A percentile compares a stretch with the other conserved stretches of the same genome.
These are phyloP conservation scores for Halichondria panicea DNA, from an alignment of 37 sponge, comb jelly and placozoan genomes.

Conservation along the genomic window DNA sequence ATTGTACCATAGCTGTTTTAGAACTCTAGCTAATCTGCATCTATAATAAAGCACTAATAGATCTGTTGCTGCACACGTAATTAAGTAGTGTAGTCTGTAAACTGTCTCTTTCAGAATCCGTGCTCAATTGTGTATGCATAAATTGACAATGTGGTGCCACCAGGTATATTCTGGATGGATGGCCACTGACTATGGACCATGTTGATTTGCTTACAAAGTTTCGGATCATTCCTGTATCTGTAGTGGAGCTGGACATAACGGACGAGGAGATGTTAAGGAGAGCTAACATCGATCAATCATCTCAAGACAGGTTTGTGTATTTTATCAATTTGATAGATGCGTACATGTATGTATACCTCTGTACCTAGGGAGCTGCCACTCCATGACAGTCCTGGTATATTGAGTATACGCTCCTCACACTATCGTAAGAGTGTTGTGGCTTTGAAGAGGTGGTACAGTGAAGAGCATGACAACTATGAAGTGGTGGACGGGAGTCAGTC, in stretches of 20 bases:
- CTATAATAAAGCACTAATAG: background rate
- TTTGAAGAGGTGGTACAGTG: slow-evolving; percentile 69
- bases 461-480: slow-evolving; percentile 84
- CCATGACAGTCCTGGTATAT: slow-evolving; percentile 78
- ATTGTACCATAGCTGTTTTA: background rate
- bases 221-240: slow-evolving; percentile 75
- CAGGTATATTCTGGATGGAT: slow-evolving; percentile 97
- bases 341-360: background rate
- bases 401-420: slow-evolving; percentile 24
- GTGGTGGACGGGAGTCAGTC: slow-evolving; percentile 74
- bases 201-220: slow-evolving; percentile 78
- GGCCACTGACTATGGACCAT: slow-evolving; percentile 84
- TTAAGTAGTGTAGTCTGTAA: no score
- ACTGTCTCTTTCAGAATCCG: no score
- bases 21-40: background rate
- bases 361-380: slow-evolving; percentile 64
- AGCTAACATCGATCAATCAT: slow-evolving; percentile 49
- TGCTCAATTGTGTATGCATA: background rate
- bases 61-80: no score
- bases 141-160: background rate
- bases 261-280: slow-evolving; percentile 68
- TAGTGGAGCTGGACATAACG: slow-evolving; percentile 76
- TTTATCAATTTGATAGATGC: background rate
- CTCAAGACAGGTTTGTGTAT: slow-evolving; percentile 37
- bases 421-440: slow-evolving; percentile 65